Evolutionary conservation across 2,113 vertebrate species (phyloP).

Genomic region (Zeus faber): DNA sequence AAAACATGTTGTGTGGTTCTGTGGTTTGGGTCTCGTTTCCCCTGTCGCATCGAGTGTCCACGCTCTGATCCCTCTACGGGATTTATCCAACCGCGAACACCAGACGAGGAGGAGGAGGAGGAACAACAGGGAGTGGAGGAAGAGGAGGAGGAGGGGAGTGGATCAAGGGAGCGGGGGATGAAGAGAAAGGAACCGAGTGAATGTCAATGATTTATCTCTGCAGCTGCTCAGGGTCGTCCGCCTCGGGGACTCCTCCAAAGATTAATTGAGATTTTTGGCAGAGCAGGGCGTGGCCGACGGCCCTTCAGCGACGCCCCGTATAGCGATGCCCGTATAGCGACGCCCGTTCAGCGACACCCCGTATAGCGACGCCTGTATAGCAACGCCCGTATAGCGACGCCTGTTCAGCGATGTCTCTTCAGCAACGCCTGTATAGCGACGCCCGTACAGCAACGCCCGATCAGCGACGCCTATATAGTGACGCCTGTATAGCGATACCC

Average conservation of each 20-base stretch:
- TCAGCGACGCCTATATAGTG: too few relatives aligned
- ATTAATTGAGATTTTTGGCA: constrained; percentile 64
- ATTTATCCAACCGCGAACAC: constrained; percentile 33
- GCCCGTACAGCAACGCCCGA: too few relatives aligned
- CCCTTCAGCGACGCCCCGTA: constrained; percentile 76
- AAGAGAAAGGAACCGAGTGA: constrained; percentile 22
- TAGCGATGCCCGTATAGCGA: too few relatives aligned
- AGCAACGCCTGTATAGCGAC: too few relatives aligned
- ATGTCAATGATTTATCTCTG: constrained; percentile 60
- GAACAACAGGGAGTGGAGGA: too few relatives aligned
- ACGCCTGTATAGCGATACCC: too few relatives aligned
- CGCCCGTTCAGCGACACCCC: too few relatives aligned
- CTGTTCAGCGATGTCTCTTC: too few relatives aligned
- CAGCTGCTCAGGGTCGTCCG: constrained; percentile 56
- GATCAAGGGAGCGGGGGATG: not conserved
- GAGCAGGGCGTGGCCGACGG: constrained; percentile 45
- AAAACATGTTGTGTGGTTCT: constrained; percentile 57
- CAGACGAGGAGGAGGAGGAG: too few relatives aligned
- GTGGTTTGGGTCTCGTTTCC: constrained; percentile 13
- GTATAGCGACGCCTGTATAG: too few relatives aligned
- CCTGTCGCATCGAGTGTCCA: constrained; percentile 47
- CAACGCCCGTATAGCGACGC: too few relatives aligned
- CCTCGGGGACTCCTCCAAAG: constrained; percentile 54
- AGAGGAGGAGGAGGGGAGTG: not conserved
- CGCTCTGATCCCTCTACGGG: constrained; percentile 49